A percentile compares a stretch with the other conserved stretches of the same genome.
phyloP scores from a whole-genome alignment of 2,797 vertebrate species.

The Hapalemur alaotrensis region DNA sequence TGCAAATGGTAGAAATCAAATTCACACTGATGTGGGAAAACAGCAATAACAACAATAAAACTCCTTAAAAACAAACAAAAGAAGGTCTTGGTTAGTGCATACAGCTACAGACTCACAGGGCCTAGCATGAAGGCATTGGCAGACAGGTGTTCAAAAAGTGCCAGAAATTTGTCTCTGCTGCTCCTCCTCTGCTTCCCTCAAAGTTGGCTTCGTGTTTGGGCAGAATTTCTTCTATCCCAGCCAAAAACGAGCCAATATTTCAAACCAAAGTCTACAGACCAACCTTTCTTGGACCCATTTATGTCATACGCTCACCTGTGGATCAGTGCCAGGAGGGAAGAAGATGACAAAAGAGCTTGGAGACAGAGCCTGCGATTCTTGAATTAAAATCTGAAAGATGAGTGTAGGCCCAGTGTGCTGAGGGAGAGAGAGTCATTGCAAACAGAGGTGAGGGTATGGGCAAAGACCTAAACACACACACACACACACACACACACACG shows the following conservation, averaged over 20 bases:
- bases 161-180: background rate
- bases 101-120: background rate
- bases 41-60: background rate
- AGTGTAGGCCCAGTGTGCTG: background rate
- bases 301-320: background rate
- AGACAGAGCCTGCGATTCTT: background rate
- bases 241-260: background rate
- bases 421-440: background rate
- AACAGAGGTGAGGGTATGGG: fast-evolving
- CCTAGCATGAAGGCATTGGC: background rate
- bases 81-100: background rate
- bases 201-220: background rate
- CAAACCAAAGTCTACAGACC: background rate
- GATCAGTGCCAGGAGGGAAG: background rate
- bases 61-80: background rate
- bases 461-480: background rate
- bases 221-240: background rate
- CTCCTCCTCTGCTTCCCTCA: background rate
- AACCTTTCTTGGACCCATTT: background rate
- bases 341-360: background rate
- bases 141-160: background rate
- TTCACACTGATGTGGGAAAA: background rate
- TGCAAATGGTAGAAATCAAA: background rate
- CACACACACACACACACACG: background rate
- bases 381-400: background rate